Base-by-base conservation (phyloP, 1,140 invertebrate species). In the Euborellia annulipes region DNA sequence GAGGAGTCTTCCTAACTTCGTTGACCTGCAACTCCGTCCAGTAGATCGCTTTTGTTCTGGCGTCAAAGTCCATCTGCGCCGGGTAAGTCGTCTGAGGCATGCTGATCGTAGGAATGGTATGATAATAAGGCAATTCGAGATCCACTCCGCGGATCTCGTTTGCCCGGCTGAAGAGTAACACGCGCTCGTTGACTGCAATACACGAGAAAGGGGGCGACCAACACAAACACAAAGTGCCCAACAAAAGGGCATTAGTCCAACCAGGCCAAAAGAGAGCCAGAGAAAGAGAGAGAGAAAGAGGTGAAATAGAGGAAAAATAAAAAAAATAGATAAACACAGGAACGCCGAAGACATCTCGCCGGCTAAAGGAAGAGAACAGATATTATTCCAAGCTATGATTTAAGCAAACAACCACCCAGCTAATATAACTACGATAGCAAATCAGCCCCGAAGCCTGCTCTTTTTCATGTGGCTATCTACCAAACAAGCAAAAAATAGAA, bases 111-210 rank as follows among this genome's bases (percentile, higher is more conserved):
- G 85, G 82, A 49, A 87, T 82, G 19, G 82, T 78, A 56, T 84
- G 78, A 59, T 79, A 80, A 58, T 76, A 73, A 1, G 81, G 76
- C 57, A 77, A 71, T 36, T 73, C 66, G 22, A 88, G 60, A 60
- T 88, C 82, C 27, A 91, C 79, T 11, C 86, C 86, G 37, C 85
- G 72, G 48, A 92, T 84, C 63, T 87, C 85, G 55, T 79, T 79
- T 17, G 68, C 62, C 48, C 76, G 68, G 9, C 78, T 77, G 55
- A 85, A 79, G 45, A 90, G 63, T 38, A 91, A 59, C 27, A 88
- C 74, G 48, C 73, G 73, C 55, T 86, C 81, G 60, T 86, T 82
- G 30, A 69, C 76, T 82, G 60, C 20, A 64, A 58, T 14, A 54
- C 20, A 30, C 19, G 30, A 54, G 37, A 52, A 50, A 51, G 50